phyloP scores from a whole-genome alignment of 2,888 invertebrate genomes.

The Eristalinus aeneus region DNA sequence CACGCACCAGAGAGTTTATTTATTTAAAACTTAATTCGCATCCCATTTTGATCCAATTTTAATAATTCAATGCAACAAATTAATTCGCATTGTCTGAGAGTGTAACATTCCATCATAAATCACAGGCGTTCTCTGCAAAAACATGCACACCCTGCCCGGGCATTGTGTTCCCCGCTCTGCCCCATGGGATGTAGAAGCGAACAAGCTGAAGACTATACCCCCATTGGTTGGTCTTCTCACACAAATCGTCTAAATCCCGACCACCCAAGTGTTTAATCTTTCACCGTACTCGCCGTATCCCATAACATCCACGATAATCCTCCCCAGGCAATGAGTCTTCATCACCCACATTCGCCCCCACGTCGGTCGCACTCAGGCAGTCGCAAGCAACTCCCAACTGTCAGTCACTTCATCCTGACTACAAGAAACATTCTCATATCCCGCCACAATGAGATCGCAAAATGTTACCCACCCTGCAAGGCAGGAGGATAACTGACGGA shows the following conservation, averaged over 20 bases:
- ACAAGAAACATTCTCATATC: slow-evolving; percentile 38
- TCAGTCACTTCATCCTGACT: slow-evolving; percentile 57
- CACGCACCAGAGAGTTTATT: neutral
- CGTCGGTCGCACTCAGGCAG: neutral
- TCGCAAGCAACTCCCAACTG: slow-evolving; percentile 44
- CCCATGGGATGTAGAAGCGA: slow-evolving; percentile 18
- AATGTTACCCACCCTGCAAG: slow-evolving; percentile 5
- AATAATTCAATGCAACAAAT: slow-evolving; percentile 60
- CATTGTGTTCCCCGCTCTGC: neutral
- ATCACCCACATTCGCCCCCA: slow-evolving; percentile 39
- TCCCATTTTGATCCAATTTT: slow-evolving; percentile 59
- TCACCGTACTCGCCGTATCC: slow-evolving; percentile 35
- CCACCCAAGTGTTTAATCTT: slow-evolving; percentile 69
- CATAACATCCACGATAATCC: slow-evolving; percentile 62
- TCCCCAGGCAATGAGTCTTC: slow-evolving; percentile 63
- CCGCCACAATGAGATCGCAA: slow-evolving; percentile 58
- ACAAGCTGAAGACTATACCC: slow-evolving; percentile 46
- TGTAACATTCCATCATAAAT: slow-evolving; percentile 68
- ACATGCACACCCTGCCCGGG: neutral
- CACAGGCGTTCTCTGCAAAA: slow-evolving; percentile 40
- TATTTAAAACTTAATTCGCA: slow-evolving; percentile 36
- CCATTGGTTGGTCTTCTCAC: slow-evolving; percentile 5
- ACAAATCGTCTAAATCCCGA: slow-evolving; percentile 58
- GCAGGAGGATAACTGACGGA: neutral
- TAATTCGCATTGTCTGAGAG: slow-evolving; percentile 56